These are phyloP conservation scores for Asbolus verrucosus DNA, from an alignment of 1,140 invertebrate species.

Conservation along the genomic window DNA sequence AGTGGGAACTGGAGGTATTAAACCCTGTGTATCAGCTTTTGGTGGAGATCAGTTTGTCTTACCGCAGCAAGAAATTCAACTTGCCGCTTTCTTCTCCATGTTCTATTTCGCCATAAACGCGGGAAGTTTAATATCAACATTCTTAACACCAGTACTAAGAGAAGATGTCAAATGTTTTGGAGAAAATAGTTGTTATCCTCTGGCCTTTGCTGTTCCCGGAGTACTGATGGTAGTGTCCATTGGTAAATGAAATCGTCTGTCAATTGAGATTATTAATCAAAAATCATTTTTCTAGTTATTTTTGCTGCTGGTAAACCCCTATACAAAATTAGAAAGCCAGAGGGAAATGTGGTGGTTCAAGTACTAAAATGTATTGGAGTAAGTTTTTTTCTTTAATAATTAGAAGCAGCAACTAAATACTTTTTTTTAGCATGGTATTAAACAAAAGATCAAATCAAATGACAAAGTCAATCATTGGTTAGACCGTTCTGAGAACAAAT, in stretches of 20 bases:
- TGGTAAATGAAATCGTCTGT: constrained; percentile 67
- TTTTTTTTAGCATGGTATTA: constrained; percentile 64
- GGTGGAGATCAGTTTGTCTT: constrained; percentile 95
- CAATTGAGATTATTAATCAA: constrained; percentile 1
- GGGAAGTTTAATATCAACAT: constrained; percentile 90
- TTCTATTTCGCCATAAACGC: constrained; percentile 96
- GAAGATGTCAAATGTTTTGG: constrained; percentile 87
- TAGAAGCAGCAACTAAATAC: neutral
- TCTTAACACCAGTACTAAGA: constrained; percentile 89
- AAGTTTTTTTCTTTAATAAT: constrained; percentile 68
- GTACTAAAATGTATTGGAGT: constrained; percentile 84
- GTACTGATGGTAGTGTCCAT: constrained; percentile 86
- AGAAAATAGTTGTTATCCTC: constrained; percentile 83
- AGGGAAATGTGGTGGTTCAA: constrained; percentile 85
- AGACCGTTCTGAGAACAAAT: constrained; percentile 84
- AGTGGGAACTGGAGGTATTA: constrained; percentile 95
- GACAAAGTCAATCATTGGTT: constrained; percentile 79
- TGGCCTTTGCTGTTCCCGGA: constrained; percentile 94
- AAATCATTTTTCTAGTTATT: constrained; percentile 74
- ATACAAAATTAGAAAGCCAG: constrained; percentile 83
- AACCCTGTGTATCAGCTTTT: constrained; percentile 97
- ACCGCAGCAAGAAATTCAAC: constrained; percentile 80
- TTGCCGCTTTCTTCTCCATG: constrained; percentile 90
- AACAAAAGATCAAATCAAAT: constrained; percentile 66
- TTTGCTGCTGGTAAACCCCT: constrained; percentile 82